Base-by-base conservation (phyloP, 2,113 vertebrate genomes). In the Spea multiplicata region DNA sequence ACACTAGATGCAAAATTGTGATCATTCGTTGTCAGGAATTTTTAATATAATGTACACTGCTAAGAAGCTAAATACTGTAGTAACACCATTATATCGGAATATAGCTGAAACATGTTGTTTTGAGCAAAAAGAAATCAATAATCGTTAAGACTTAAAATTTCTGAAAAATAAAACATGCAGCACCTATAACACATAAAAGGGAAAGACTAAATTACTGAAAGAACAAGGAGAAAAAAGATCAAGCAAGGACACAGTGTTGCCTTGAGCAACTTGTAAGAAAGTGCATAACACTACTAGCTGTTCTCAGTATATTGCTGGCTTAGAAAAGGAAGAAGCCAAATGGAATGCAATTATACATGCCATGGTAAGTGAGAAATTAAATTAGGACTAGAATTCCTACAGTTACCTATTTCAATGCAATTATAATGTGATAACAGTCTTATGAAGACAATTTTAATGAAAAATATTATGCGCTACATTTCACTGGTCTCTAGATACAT, bases 191-290 rank as follows among this genome's bases (percentile, higher is more conserved):
- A 78, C 53, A 71, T 78, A 50, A 78, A 78, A 66, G 73, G 30
- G 30, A 49, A 62, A 49, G 17, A 44, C 61, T 52, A 75, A 71
- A 62, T 71, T 71, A 50, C 55, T n/a, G 57, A 47, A 3, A 61
- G 66, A 61, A 64, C 16, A 75, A 52, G 44, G 44, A 30, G 30
- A 70, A 50, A 44, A 66, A 55, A 75, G 74, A 76, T 76, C 65
- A 76, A 71, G 69, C 69, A 71, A 76, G 65, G 50, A 55, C 50
- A 76, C 64, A 57, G 44, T 75, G 14, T 14, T 47, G 53, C 74
- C 74, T 57, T 4, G 3, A 44, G 74, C 65, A 76, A 76, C 74
- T 76, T 76, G 66, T 76, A 65, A 76, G 52, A 2, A 57, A 68
- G 44, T 69, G 13, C 67, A 76, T 69, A 48, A 46, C 66, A 69